A percentile compares a stretch with the other conserved stretches of the same genome.
These are phyloP conservation scores for Pasiphila rectangulata DNA, from an alignment of 2,888 invertebrate species.

Conservation along the genomic window DNA sequence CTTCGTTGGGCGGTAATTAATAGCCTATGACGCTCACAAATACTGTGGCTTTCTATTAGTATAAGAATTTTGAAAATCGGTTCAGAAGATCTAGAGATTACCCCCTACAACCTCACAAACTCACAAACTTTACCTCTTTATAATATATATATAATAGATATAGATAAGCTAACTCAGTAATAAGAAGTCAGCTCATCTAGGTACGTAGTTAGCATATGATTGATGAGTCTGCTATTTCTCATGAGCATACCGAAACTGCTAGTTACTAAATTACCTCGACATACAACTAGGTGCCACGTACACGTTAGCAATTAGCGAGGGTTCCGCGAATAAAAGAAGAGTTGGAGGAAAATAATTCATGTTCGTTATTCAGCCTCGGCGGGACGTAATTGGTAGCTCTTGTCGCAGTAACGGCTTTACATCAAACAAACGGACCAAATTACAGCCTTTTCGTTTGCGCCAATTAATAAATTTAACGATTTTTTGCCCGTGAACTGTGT, in stretches of 20 bases:
- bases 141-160: not conserved
- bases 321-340: slow-evolving; percentile 52
- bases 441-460: slow-evolving; percentile 54
- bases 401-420: slow-evolving; percentile 43
- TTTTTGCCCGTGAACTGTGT: slow-evolving; percentile 34
- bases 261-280: slow-evolving; percentile 4
- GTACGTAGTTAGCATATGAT: too few relatives aligned
- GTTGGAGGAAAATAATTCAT: slow-evolving; percentile 54
- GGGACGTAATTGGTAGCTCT: slow-evolving; percentile 55
- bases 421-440: slow-evolving; percentile 54
- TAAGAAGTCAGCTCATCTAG: too few relatives aligned
- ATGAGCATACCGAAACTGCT: slow-evolving; percentile 3
- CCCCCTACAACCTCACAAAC: too few relatives aligned
- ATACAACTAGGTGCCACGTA: slow-evolving; percentile 10
- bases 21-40: too few relatives aligned
- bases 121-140: too few relatives aligned
- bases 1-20: too few relatives aligned
- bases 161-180: too few relatives aligned
- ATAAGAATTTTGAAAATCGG: too few relatives aligned
- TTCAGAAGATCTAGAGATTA: too few relatives aligned
- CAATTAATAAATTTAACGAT: slow-evolving; percentile 50
- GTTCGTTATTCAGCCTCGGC: slow-evolving; percentile 54
- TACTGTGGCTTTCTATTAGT: too few relatives aligned
- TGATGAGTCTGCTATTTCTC: too few relatives aligned
- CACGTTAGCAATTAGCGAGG: slow-evolving; percentile 53